Percentiles rank a stretch among this genome's conserved stretches.
These are phyloP conservation scores for Hippasteria phrygiana DNA, from an alignment of 53 echinoderm and acorn worm species.

Conservation along the genomic window DNA sequence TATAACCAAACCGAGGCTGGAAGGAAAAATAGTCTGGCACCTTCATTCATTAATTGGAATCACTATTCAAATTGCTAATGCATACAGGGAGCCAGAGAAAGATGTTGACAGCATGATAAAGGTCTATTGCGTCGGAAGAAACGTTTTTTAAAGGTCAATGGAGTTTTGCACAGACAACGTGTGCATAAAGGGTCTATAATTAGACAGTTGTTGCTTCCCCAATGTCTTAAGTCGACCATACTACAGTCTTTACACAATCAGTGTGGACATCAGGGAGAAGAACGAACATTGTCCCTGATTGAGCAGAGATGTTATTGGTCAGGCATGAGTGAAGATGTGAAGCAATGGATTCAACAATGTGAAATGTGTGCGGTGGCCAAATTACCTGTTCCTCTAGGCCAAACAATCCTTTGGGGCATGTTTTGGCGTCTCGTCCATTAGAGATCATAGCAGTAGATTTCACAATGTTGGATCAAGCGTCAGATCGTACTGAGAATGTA, in stretches of 20 bases:
- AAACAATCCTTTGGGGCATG: slow-evolving; percentile 10
- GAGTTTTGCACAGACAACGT: not conserved
- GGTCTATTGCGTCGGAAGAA: no score
- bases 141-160: not conserved
- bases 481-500: slow-evolving; percentile 69
- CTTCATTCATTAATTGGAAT: no score
- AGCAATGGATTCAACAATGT: not conserved
- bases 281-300: no score
- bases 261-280: no score
- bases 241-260: not conserved
- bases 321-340: slow-evolving; percentile 16
- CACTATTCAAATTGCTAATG: no score
- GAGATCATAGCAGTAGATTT: slow-evolving; percentile 72
- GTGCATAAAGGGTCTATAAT: not conserved
- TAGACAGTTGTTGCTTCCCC: not conserved
- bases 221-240: not conserved
- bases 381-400: not conserved
- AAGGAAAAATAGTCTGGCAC: no score
- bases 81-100: no score
- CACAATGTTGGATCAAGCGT: slow-evolving; percentile 65
- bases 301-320: slow-evolving; percentile 38
- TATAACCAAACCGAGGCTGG: no score
- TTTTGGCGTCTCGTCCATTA: slow-evolving; percentile 65
- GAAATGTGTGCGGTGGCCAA: slow-evolving; percentile 5
- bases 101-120: no score